Evolutionary conservation across 2,797 vertebrate species (phyloP).

Genomic region (Scolopax rusticola): DNA sequence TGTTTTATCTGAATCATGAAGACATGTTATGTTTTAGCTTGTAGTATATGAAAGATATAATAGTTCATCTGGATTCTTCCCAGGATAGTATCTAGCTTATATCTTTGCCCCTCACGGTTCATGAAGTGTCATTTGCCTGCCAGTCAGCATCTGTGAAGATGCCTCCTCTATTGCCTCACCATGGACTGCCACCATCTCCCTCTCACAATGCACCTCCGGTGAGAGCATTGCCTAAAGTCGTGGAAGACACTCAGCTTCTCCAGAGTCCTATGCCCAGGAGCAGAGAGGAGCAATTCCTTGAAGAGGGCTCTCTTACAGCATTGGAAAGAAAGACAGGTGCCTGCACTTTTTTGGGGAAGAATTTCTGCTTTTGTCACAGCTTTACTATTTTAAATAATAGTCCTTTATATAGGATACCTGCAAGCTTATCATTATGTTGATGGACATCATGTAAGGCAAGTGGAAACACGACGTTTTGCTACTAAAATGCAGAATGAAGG

Average conservation of each 20-base stretch:
- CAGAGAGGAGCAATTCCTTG: fast-evolving
- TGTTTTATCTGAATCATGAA: not conserved
- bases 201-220: fast-evolving
- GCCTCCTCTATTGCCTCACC: not conserved
- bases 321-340: not conserved
- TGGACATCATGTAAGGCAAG: not conserved
- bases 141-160: not conserved
- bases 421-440: not conserved
- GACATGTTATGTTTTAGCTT: not conserved
- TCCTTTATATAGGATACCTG: not conserved
- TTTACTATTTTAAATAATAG: not conserved
- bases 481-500: not conserved
- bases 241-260: not conserved
- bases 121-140: not conserved
- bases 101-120: not conserved
- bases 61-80: not conserved
- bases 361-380: not conserved
- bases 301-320: not conserved
- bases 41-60: not conserved
- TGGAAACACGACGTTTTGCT: not conserved
- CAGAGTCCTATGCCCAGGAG: not conserved
- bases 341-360: not conserved
- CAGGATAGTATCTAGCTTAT: not conserved
- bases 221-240: fast-evolving
- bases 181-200: fast-evolving